Conservation (phyloP, 23 tunicate species). For the Halocynthia aurantium region DNA sequence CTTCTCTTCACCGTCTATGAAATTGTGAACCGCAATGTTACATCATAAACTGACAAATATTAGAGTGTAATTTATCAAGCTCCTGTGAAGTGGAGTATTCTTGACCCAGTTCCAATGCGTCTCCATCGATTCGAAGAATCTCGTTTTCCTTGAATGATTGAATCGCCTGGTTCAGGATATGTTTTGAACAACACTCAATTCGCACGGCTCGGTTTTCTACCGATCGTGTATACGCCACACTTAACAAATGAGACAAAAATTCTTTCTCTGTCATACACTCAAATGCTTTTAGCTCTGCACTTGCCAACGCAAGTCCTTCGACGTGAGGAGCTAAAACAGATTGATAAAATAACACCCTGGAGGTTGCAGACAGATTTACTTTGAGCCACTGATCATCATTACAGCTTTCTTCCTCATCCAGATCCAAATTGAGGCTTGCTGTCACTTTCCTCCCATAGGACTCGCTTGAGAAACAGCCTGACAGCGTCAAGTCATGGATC, state of each 20-base stretch:
- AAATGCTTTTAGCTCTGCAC: neutral
- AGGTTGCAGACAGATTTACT: conserved; percentile 3
- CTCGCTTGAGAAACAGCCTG: conserved; percentile 36
- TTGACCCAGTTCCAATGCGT: neutral
- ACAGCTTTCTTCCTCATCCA: conserved; percentile 10
- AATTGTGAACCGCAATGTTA: neutral
- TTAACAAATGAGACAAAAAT: conserved; percentile 5
- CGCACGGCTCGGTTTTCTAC: neutral
- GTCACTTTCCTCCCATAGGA: conserved; percentile 15
- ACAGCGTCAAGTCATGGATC: conserved; percentile 30
- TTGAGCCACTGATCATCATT: conserved; percentile 22
- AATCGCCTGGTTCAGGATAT: conserved; percentile 4
- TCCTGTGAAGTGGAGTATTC: conserved; percentile 1
- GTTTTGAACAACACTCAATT: conserved; percentile 16
- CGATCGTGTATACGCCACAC: neutral
- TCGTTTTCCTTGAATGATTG: conserved; percentile 8
- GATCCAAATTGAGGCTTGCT: neutral
- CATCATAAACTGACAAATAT: conserved; percentile 7
- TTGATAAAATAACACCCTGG: conserved; percentile 2
- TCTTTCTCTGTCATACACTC: conserved; percentile 5
- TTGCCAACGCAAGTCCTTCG: conserved; percentile 9
- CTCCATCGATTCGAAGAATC: neutral
- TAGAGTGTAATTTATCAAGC: conserved; percentile 8
- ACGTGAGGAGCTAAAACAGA: conserved; percentile 15
- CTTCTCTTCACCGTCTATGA: too few species aligned